phyloP scores from a whole-genome alignment of 2,888 invertebrate species.

The Vanessa cardui region DNA sequence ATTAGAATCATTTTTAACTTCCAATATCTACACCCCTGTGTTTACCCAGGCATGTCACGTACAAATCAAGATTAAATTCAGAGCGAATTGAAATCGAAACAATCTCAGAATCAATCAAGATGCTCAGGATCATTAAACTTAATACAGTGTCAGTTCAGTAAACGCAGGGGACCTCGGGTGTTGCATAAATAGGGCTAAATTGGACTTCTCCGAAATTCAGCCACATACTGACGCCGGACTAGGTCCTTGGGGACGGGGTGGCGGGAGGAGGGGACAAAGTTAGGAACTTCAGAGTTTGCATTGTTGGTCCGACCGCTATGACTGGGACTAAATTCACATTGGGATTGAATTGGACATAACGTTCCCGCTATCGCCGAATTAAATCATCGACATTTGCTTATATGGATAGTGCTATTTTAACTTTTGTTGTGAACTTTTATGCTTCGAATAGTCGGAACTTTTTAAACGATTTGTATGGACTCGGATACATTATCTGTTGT shows the following conservation, averaged over 20 bases:
- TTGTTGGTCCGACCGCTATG: slow-evolving; percentile 63
- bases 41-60: slow-evolving; percentile 10
- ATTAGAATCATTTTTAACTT: too few species aligned
- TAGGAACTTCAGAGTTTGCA: slow-evolving; percentile 72
- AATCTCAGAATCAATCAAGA: slow-evolving; percentile 45
- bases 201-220: slow-evolving; percentile 62
- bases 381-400: slow-evolving; percentile 52
- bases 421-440: slow-evolving; percentile 24
- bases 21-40: background rate
- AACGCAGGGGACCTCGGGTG: slow-evolving; percentile 52
- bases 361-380: slow-evolving; percentile 57
- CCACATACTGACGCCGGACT: slow-evolving; percentile 53
- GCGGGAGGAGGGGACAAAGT: slow-evolving; percentile 57
- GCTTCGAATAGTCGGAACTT: background rate
- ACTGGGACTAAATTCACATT: slow-evolving; percentile 59
- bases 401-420: slow-evolving; percentile 33
- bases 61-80: slow-evolving; percentile 24
- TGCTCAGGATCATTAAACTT: slow-evolving; percentile 41
- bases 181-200: slow-evolving; percentile 71
- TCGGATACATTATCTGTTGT: background rate
- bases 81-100: slow-evolving; percentile 33
- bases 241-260: slow-evolving; percentile 54
- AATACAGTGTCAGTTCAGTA: slow-evolving; percentile 47
- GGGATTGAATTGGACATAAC: slow-evolving; percentile 68
- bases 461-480: too few species aligned